Evolutionary conservation across 2,888 invertebrate species (phyloP).

Genomic region (Hesperia comma): DNA sequence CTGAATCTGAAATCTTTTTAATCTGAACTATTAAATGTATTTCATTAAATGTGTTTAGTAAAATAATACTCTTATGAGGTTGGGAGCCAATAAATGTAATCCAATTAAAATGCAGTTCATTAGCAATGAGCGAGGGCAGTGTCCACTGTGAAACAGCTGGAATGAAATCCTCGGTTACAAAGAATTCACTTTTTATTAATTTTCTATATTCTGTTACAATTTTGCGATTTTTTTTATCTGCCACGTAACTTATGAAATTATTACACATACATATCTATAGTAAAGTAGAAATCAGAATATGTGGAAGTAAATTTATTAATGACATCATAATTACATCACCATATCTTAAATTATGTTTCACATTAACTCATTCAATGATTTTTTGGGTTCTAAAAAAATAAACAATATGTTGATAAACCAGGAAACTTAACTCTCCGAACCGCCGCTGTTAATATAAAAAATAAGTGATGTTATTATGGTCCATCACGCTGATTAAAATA

Average conservation of each 20-base stretch:
- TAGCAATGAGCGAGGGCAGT: too few relatives aligned
- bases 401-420: conserved; percentile 45
- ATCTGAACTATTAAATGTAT: too few relatives aligned
- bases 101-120: background rate
- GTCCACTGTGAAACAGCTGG: conserved; percentile 40
- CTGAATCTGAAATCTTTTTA: too few relatives aligned
- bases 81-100: too few relatives aligned
- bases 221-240: conserved; percentile 81
- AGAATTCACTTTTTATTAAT: conserved; percentile 81
- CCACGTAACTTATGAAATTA: conserved; percentile 75
- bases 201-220: conserved; percentile 81
- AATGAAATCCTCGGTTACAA: conserved; percentile 76
- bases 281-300: conserved; percentile 81
- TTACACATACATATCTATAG: conserved; percentile 67
- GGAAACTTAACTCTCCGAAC: conserved; percentile 55
- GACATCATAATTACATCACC: conserved; percentile 77
- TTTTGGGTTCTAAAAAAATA: conserved; percentile 75
- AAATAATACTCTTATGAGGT: too few relatives aligned
- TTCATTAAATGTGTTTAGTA: too few relatives aligned
- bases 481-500: conserved; percentile 57
- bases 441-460: conserved; percentile 63
- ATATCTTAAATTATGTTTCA: conserved; percentile 76
- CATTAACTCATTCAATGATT: conserved; percentile 75
- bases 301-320: conserved; percentile 81
- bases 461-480: conserved; percentile 54